Conservation (phyloP, 2,797 vertebrate species). For the Enteromius trimaculatus region DNA sequence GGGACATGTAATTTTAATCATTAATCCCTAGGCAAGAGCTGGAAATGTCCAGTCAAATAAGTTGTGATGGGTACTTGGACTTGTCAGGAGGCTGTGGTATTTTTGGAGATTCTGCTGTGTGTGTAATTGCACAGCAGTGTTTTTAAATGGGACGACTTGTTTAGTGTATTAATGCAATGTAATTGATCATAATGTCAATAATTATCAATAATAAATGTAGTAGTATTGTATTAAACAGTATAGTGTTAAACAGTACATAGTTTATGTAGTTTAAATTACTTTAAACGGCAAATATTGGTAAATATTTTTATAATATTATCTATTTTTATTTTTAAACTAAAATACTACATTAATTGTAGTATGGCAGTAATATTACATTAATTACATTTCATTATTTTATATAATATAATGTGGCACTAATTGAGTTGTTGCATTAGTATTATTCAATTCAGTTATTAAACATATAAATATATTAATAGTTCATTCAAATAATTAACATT, state of each 20-base stretch:
- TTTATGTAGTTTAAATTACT: not conserved
- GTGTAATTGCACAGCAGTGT: conserved; percentile 1
- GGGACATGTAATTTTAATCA: conserved; percentile 65
- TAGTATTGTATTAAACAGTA: not conserved
- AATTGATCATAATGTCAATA: not conserved
- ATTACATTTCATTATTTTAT: not conserved
- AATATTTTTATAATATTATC: not conserved
- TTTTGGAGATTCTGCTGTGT: not conserved
- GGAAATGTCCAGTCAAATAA: conserved; percentile 58
- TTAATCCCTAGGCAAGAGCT: conserved; percentile 60
- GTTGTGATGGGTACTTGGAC: conserved; percentile 46
- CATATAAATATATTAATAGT: not conserved
- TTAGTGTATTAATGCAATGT: not conserved
- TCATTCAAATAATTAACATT: not conserved
- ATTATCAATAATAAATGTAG: not conserved
- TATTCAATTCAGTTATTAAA: not conserved
- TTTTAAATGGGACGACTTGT: not conserved
- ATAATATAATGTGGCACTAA: not conserved
- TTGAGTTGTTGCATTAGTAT: not conserved
- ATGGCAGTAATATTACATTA: not conserved
- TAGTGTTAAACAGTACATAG: too few relatives aligned
- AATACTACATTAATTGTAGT: too few relatives aligned
- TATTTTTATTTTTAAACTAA: not conserved
- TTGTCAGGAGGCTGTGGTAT: conserved; percentile 49
- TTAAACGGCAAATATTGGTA: not conserved